phyloP scores from a whole-genome alignment of 2,113 vertebrate genomes.

The Siphamia tubifer region DNA sequence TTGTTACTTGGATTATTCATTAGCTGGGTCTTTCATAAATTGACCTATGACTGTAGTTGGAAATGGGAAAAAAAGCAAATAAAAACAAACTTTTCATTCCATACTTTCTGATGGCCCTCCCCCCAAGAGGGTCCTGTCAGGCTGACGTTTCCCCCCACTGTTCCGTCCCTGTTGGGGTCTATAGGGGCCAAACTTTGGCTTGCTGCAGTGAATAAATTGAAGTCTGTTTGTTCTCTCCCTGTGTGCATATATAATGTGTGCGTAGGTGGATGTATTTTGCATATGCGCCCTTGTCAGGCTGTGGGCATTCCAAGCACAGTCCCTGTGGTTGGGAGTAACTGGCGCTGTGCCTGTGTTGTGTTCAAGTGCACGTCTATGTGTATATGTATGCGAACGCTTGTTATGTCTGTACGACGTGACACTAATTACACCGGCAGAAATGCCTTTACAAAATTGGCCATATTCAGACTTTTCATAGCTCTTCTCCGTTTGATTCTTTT shows the following conservation, averaged over 20 bases:
- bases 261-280: conserved; percentile 50
- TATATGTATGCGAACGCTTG: neutral
- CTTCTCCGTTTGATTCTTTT: conserved; percentile 9
- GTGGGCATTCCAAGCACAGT: conserved; percentile 42
- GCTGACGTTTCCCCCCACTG: too few species aligned
- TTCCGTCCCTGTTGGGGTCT: too few species aligned
- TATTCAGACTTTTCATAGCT: conserved; percentile 11
- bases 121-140: too few species aligned
- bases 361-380: neutral
- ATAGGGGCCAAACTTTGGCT: conserved; percentile 12
- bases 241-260: conserved; percentile 44
- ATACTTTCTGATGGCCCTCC: too few species aligned
- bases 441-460: conserved; percentile 6
- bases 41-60: too few species aligned
- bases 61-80: too few species aligned
- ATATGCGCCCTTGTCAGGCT: conserved; percentile 47
- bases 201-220: conserved; percentile 27
- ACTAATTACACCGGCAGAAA: conserved; percentile 38
- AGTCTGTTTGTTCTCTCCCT: conserved; percentile 33
- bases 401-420: conserved; percentile 10
- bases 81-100: too few species aligned
- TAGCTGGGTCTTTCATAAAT: too few species aligned
- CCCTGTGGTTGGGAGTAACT: conserved; percentile 1
- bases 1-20: too few species aligned
- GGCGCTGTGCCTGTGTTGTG: neutral